Conservation (phyloP, 2,888 invertebrate genomes). For the Pediacus dermestoides region DNA sequence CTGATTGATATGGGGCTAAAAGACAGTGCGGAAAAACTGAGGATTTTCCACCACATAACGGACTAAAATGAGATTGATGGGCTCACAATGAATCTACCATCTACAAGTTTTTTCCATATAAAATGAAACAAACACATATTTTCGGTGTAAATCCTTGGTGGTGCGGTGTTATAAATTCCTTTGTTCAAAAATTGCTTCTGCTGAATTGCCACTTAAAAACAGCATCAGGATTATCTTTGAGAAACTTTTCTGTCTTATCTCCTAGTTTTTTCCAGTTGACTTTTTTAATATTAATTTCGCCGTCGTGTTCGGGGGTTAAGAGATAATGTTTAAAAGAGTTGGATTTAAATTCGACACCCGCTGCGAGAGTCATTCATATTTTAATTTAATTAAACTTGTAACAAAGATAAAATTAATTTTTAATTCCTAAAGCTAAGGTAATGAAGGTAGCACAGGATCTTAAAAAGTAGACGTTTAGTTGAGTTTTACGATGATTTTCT, state of each 20-base stretch:
- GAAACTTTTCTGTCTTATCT: too few species aligned
- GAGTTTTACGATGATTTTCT: conserved; percentile 41
- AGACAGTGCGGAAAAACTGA: conserved; percentile 7
- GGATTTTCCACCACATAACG: conserved; percentile 14
- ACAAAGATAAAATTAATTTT: conserved; percentile 52
- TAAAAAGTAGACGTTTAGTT: conserved; percentile 39
- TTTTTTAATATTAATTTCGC: conserved; percentile 30
- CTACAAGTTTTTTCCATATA: too few species aligned
- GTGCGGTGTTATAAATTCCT: too few species aligned
- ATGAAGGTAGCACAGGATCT: conserved; percentile 36
- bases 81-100: conserved; percentile 24
- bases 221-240: too few species aligned
- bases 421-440: conserved; percentile 46
- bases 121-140: too few species aligned
- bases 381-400: conserved; percentile 51
- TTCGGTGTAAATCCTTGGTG: too few species aligned
- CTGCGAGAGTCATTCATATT: conserved; percentile 42
- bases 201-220: too few species aligned
- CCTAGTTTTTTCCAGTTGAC: too few species aligned
- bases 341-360: conserved; percentile 41
- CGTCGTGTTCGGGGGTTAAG: conserved; percentile 19
- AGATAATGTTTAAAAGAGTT: conserved; percentile 31
- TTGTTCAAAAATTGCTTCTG: too few species aligned
- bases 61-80: conserved; percentile 26
- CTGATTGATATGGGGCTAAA: conserved; percentile 36